Conservation (phyloP, 2,797 vertebrate species). For the Furcifer pardalis region DNA sequence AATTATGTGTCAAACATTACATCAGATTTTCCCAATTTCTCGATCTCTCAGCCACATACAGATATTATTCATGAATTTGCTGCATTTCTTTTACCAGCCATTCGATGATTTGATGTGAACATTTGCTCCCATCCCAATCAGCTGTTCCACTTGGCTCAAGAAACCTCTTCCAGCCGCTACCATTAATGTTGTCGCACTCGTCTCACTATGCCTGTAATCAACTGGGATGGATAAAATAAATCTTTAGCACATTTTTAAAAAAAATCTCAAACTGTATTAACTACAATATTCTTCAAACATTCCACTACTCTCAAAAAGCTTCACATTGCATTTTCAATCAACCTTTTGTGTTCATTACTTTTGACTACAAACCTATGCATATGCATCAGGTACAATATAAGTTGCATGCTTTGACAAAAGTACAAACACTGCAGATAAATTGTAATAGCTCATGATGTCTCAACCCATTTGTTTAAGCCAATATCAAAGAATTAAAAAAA, state of each 20-base stretch:
- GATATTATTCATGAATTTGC: neutral
- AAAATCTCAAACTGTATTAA: neutral
- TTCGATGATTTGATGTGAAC: constrained; percentile 87
- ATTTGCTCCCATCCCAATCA: constrained; percentile 90
- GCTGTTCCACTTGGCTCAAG: constrained; percentile 86
- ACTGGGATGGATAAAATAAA: constrained; percentile 73
- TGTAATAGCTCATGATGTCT: neutral
- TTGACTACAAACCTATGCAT: neutral
- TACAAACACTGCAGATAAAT: neutral
- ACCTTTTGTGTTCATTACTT: neutral
- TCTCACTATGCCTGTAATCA: constrained; percentile 92
- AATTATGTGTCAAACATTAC: neutral
- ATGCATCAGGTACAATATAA: neutral
- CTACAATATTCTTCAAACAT: neutral
- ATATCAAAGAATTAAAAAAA: neutral
- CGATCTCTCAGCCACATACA: neutral
- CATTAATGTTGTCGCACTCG: constrained; percentile 90
- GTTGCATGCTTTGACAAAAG: neutral
- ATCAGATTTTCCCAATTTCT: neutral
- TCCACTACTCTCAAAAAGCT: neutral
- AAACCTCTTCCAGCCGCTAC: constrained; percentile 89
- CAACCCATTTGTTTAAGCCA: neutral
- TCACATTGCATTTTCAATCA: neutral
- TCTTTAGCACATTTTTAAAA: constrained; percentile 19
- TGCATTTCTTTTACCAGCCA: constrained; percentile 83